Conservation (phyloP, 2,888 invertebrate genomes). For the Agrochola litura region DNA sequence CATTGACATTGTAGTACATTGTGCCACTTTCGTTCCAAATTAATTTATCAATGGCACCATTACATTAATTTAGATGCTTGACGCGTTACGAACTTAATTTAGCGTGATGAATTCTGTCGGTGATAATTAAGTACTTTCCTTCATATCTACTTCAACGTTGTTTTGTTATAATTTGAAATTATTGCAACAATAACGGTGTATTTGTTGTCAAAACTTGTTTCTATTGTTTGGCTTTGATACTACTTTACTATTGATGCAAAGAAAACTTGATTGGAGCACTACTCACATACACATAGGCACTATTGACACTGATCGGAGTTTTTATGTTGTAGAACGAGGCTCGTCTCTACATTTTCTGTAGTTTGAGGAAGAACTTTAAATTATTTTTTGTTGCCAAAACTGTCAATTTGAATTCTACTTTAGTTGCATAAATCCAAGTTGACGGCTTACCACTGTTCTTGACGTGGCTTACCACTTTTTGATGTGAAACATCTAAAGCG, state of each 20-base stretch:
- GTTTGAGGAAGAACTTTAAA: not conserved
- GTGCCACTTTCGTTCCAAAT: slow-evolving; percentile 51
- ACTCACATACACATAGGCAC: not conserved
- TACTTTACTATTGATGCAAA: not conserved
- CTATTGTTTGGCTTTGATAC: slow-evolving; percentile 11
- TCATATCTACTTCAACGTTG: slow-evolving; percentile 15
- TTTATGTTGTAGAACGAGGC: not conserved
- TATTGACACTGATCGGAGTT: not conserved
- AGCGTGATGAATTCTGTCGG: slow-evolving; percentile 32
- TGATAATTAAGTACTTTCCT: slow-evolving; percentile 21
- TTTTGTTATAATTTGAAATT: slow-evolving; percentile 16
- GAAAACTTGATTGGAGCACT: not conserved
- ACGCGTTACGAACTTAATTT: slow-evolving; percentile 28
- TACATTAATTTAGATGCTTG: slow-evolving; percentile 43
- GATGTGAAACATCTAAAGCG: too few species aligned
- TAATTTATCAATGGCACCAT: slow-evolving; percentile 49
- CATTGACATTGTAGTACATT: slow-evolving; percentile 51
- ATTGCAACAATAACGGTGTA: not conserved
- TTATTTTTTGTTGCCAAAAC: too few species aligned
- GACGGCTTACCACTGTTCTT: not conserved
- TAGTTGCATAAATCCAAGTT: not conserved
- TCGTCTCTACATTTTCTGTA: not conserved
- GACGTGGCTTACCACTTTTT: too few species aligned
- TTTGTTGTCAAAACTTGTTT: not conserved
- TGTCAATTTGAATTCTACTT: not conserved